These are phyloP conservation scores for Drosophila pachea DNA, from an alignment of 1,140 invertebrate species.

Conservation along the genomic window DNA sequence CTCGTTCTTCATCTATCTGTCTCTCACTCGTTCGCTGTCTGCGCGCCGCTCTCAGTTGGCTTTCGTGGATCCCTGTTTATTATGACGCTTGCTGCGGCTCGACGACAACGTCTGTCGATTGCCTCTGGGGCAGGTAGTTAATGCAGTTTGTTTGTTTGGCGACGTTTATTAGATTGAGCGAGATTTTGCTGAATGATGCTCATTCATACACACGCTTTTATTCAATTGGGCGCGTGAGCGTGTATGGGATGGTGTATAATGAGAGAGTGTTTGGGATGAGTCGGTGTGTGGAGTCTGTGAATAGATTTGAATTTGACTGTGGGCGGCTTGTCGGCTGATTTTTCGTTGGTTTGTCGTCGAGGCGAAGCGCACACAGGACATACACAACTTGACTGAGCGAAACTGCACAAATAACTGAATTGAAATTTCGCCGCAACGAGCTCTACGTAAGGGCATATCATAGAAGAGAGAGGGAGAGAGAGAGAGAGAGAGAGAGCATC, in stretches of 20 bases:
- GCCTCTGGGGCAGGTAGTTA: slow-evolving; percentile 35
- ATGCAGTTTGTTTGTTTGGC: slow-evolving; percentile 43
- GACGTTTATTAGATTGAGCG: slow-evolving; percentile 27
- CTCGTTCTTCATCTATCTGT: too few relatives aligned
- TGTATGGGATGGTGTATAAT: not conserved
- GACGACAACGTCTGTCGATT: slow-evolving; percentile 29
- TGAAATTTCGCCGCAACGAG: slow-evolving; percentile 54
- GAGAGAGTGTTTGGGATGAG: slow-evolving; percentile 3
- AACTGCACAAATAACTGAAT: slow-evolving; percentile 77
- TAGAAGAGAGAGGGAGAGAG: too few relatives aligned
- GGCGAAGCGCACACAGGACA: slow-evolving; percentile 57
- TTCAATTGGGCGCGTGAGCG: too few relatives aligned
- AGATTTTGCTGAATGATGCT: not conserved
- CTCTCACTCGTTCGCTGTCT: not conserved
- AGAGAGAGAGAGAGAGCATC: slow-evolving; percentile 15
- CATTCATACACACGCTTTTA: too few relatives aligned
- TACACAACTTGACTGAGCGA: slow-evolving; percentile 72
- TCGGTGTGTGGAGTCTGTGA: slow-evolving; percentile 9
- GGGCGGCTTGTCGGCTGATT: slow-evolving; percentile 1
- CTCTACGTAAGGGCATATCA: slow-evolving; percentile 38
- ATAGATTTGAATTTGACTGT: slow-evolving; percentile 13
- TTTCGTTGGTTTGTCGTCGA: slow-evolving; percentile 39
- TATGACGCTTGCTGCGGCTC: slow-evolving; percentile 54
- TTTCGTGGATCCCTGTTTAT: slow-evolving; percentile 25
- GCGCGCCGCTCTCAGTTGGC: too few relatives aligned